Evolutionary conservation across 2,888 invertebrate species (phyloP).

Genomic region (Nebria brevicollis): DNA sequence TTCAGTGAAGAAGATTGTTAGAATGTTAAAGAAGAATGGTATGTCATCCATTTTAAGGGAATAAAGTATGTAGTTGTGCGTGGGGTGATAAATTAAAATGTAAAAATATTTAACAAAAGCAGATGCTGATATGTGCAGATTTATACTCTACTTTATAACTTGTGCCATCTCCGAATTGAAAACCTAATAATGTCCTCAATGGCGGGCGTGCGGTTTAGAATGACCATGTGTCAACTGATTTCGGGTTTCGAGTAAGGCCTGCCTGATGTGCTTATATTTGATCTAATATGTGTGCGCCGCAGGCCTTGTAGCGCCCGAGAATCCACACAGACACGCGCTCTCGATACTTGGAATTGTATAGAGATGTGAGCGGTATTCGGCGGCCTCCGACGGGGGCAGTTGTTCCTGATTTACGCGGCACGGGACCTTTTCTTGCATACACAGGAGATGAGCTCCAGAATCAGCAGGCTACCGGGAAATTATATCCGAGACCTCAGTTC

Average conservation of each 20-base stretch:
- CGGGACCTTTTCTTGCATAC: constrained; percentile 13
- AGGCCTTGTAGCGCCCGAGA: neutral
- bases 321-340: neutral
- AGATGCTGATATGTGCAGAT: neutral
- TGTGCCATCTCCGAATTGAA: neutral
- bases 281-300: neutral
- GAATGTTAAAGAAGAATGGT: neutral
- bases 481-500: neutral
- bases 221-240: constrained; percentile 1
- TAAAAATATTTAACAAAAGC: neutral
- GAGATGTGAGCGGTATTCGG: neutral
- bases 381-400: constrained; percentile 6
- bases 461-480: neutral
- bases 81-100: neutral
- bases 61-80: neutral
- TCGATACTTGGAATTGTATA: neutral
- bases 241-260: neutral
- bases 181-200: neutral
- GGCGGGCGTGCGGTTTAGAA: neutral
- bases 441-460: neutral
- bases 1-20: no score
- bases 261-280: neutral
- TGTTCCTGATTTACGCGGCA: constrained; percentile 22
- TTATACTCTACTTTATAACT: neutral
- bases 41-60: no score